phyloP scores from a whole-genome alignment of 2,113 vertebrate genomes.

The Epinephelus fuscoguttatus region DNA sequence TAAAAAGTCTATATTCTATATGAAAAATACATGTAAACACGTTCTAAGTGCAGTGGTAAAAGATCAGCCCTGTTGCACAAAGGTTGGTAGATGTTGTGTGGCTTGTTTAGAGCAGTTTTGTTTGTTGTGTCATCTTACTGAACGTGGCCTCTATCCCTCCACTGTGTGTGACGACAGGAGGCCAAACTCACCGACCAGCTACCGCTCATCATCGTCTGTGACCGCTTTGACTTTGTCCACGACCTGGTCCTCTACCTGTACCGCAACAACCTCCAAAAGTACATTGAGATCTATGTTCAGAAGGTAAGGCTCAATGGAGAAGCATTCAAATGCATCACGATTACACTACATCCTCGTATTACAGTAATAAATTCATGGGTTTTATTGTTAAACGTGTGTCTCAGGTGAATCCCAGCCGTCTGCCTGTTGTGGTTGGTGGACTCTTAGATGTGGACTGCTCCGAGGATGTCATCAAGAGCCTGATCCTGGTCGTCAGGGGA shows the following conservation, averaged over 20 bases:
- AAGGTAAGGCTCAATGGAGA: conserved; percentile 86
- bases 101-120: background rate
- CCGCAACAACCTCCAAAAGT: conserved; percentile 98
- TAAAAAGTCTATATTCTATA: background rate
- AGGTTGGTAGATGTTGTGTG: conserved; percentile 35
- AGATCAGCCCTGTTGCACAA: conserved; percentile 41
- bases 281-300: conserved; percentile 99
- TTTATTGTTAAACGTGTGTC: background rate
- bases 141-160: background rate
- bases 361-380: too few species aligned
- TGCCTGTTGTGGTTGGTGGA: conserved; percentile 96
- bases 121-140: conserved; percentile 4
- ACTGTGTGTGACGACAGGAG: conserved; percentile 86
- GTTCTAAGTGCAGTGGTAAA: conserved; percentile 18
- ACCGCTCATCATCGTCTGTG: conserved; percentile 98
- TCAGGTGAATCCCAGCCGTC: conserved; percentile 97
- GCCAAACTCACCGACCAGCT: conserved; percentile 98
- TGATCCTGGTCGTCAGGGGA: conserved; percentile 97
- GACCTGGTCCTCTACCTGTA: conserved; percentile 98
- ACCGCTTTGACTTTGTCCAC: conserved; percentile 98
- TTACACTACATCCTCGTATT: background rate
- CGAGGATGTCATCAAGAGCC: conserved; percentile 98
- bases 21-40: background rate
- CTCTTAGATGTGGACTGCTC: conserved; percentile 98
- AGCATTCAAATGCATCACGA: background rate